A percentile compares a stretch with the other conserved stretches of the same genome.
Evolutionary conservation across 1,140 invertebrate genomes (phyloP).

Genomic region (Neelides sp.): DNA sequence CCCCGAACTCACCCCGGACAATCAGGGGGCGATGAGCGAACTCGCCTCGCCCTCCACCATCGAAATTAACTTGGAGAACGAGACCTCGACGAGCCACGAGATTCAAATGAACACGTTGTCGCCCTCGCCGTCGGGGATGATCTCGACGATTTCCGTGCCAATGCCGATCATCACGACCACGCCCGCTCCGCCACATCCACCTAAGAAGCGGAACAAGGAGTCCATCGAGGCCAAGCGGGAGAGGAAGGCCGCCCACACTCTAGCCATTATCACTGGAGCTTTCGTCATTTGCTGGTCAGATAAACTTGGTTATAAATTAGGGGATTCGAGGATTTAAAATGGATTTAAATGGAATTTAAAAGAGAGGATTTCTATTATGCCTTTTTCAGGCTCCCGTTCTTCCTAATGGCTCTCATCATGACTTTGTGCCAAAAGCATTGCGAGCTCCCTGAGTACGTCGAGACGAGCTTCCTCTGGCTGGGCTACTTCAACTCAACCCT

Average conservation of each 20-base stretch:
- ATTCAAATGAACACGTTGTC: not conserved
- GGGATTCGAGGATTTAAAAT: too few species aligned
- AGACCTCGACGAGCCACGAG: not conserved
- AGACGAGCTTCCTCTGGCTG: slow-evolving; percentile 65
- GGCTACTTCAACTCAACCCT: slow-evolving; percentile 63
- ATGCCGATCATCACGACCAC: too few species aligned
- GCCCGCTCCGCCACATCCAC: too few species aligned
- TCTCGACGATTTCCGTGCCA: not conserved
- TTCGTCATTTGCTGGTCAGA: slow-evolving; percentile 70
- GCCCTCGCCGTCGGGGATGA: not conserved
- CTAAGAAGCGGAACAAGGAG: slow-evolving; percentile 41
- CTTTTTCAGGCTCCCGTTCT: slow-evolving; percentile 81
- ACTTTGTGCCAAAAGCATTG: slow-evolving; percentile 51
- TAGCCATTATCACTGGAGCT: slow-evolving; percentile 75
- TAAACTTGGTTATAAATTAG: not conserved
- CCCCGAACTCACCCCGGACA: too few species aligned
- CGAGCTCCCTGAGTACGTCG: slow-evolving; percentile 38
- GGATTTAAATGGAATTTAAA: too few species aligned
- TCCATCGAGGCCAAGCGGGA: slow-evolving; percentile 69
- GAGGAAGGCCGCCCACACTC: slow-evolving; percentile 78
- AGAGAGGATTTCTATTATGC: not conserved
- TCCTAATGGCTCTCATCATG: slow-evolving; percentile 70
- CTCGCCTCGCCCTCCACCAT: not conserved
- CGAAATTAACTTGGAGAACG: not conserved
- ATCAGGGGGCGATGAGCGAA: too few species aligned